Evolutionary conservation across 2,113 vertebrate genomes (phyloP).

Genomic region (Urocitellus parryii): DNA sequence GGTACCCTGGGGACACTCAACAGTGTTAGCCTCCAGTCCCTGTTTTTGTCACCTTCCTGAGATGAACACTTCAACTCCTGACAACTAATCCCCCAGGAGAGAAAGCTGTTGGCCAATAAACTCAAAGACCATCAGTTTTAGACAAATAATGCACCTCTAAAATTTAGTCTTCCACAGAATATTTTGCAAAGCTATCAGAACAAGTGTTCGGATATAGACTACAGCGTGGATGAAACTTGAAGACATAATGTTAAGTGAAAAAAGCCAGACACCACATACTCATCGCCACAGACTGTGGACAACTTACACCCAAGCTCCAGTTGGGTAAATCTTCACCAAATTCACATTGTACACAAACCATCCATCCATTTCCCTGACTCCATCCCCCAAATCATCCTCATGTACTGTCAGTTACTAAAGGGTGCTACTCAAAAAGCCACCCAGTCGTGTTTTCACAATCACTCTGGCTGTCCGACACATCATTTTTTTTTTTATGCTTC

Average conservation of each 20-base stretch:
- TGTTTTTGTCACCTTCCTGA: not conserved
- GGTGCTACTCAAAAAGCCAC: not conserved
- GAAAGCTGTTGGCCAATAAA: not conserved
- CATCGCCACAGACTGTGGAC: not conserved
- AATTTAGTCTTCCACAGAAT: not conserved
- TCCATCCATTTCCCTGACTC: not conserved
- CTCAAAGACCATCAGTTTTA: not conserved
- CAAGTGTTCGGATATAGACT: not conserved
- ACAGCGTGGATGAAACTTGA: not conserved
- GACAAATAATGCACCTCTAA: not conserved
- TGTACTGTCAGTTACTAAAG: not conserved
- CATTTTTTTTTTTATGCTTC: not conserved
- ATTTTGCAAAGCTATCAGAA: not conserved
- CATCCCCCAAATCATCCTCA: not conserved
- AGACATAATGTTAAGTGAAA: not conserved
- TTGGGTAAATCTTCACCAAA: not conserved
- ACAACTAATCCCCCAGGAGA: not conserved
- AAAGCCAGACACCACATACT: not conserved
- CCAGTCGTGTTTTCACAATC: not conserved
- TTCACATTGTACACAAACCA: not conserved
- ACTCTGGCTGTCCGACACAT: no score
- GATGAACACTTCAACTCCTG: not conserved
- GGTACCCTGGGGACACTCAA: no score
- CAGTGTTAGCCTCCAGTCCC: not conserved
- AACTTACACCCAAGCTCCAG: not conserved